Percentiles rank a stretch among this genome's conserved stretches.
Evolutionary conservation across 2,113 vertebrate genomes (phyloP).

Genomic region (Otus sunia): DNA sequence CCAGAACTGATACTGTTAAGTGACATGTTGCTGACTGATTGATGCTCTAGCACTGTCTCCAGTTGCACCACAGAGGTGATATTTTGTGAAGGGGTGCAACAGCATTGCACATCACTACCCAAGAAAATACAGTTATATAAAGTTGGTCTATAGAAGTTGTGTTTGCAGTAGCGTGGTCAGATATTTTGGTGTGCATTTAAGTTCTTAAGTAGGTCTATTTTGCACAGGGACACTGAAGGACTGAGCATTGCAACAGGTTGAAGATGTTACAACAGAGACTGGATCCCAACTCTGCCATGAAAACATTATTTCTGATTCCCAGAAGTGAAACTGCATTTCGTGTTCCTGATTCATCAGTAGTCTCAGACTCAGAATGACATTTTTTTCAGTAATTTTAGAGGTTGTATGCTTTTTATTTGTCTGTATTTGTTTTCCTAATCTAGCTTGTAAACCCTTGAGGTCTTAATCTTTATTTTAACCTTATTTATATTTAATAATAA

Average conservation of each 20-base stretch:
- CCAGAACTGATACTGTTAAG: background rate
- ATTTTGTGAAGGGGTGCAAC: background rate
- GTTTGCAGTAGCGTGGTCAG: background rate
- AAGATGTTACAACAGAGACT: background rate
- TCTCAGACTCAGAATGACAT: background rate
- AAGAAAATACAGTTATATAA: background rate
- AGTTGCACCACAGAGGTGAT: background rate
- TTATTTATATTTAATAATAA: conserved; percentile 26
- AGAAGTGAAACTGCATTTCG: background rate
- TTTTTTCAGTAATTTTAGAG: background rate
- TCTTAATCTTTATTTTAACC: background rate
- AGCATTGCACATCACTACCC: background rate
- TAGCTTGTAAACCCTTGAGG: background rate
- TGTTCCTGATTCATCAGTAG: background rate
- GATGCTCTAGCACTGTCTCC: background rate
- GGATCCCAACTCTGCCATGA: background rate
- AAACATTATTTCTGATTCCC: background rate
- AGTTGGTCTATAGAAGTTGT: background rate
- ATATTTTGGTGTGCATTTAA: background rate
- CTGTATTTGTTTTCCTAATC: conserved; percentile 3
- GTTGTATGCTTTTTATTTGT: background rate
- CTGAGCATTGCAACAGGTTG: background rate
- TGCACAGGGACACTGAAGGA: background rate
- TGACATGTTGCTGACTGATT: conserved; percentile 4
- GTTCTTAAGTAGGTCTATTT: background rate